Conservation (phyloP, 2,113 vertebrate species). For the Otolemur garnettii region DNA sequence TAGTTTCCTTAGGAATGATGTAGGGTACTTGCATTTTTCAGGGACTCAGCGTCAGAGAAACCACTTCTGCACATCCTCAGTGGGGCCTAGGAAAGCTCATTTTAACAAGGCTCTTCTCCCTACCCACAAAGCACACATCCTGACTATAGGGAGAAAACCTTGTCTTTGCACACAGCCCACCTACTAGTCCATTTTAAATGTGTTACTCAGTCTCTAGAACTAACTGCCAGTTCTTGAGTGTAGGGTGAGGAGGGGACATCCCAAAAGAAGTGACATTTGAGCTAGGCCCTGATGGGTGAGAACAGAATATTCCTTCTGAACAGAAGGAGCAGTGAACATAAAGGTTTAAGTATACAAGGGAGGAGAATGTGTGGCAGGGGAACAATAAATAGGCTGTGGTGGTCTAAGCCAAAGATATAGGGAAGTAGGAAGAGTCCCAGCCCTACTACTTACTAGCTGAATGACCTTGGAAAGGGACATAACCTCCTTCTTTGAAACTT, state of each 20-base stretch:
- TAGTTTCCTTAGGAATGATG: background rate
- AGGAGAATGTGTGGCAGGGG: background rate
- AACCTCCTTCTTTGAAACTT: background rate
- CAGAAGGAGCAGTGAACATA: background rate
- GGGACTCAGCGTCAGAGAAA: background rate
- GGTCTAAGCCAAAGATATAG: background rate
- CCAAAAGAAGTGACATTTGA: background rate
- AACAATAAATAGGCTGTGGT: background rate
- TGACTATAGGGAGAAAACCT: background rate
- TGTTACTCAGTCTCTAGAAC: background rate
- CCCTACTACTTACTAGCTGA: background rate
- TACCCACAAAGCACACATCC: background rate
- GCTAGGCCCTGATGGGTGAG: background rate
- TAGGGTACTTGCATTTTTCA: background rate
- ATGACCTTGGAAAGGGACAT: background rate
- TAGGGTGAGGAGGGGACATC: background rate
- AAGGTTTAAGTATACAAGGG: background rate
- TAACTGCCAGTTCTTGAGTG: background rate
- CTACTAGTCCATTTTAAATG: background rate
- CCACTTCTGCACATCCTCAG: background rate
- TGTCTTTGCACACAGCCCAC: background rate
- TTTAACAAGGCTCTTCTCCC: background rate
- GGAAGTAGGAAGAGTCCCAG: background rate
- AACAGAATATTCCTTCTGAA: background rate
- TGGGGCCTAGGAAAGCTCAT: background rate